These are phyloP conservation scores for Eublepharis macularius DNA, from an alignment of 2,113 vertebrate genomes.

Conservation along the genomic window DNA sequence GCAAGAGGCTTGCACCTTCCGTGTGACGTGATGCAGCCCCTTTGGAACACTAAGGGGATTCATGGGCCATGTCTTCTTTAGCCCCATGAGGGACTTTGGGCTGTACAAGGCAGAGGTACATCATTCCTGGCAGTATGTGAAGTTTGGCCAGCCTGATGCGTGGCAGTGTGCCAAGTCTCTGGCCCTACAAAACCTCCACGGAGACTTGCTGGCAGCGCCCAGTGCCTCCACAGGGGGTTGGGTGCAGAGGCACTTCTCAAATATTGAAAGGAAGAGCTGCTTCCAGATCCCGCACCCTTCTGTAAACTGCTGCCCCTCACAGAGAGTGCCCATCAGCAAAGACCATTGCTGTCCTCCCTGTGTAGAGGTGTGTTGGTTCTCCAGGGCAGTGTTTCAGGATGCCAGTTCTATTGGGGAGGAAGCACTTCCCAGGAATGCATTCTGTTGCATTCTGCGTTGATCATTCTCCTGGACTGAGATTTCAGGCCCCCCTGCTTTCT, in stretches of 20 bases:
- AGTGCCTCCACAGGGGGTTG: rapidly evolving
- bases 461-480: too few relatives aligned
- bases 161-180: too few relatives aligned
- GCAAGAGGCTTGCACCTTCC: neutral
- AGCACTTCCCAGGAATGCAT: neutral
- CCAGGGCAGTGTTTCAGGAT: neutral
- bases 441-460: neutral
- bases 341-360: too few relatives aligned
- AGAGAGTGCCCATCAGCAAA: neutral
- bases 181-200: neutral
- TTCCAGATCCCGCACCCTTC: neutral
- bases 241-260: too few relatives aligned
- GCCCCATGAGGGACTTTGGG: neutral
- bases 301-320: too few relatives aligned
- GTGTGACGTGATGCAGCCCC: neutral
- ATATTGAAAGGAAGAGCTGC: neutral
- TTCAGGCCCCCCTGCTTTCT: neutral
- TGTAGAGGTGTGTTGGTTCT: neutral
- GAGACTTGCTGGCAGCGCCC: neutral
- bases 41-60: neutral
- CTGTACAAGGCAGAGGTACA: too few relatives aligned
- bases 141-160: neutral
- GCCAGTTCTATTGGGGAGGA: neutral
- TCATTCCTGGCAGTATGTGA: too few relatives aligned
- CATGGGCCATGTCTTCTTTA: too few relatives aligned